A percentile compares a stretch with the other conserved stretches of the same genome.
Evolutionary conservation across 2,113 vertebrate genomes (phyloP).

Genomic region (Tapirus terrestris): DNA sequence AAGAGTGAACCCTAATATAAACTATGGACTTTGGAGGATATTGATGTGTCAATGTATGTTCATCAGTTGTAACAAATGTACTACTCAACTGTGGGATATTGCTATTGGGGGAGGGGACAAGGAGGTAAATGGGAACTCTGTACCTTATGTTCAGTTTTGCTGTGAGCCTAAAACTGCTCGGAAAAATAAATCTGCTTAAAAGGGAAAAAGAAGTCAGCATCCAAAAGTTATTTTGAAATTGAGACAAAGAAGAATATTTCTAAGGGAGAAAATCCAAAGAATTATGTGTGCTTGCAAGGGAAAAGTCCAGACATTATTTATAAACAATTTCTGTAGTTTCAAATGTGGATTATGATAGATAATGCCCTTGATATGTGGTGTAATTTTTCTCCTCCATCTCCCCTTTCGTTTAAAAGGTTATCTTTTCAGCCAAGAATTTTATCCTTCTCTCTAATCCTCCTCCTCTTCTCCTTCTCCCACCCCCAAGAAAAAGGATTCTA

Average conservation of each 20-base stretch:
- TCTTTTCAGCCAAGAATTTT: slow-evolving; percentile 43
- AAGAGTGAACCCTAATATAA: neutral
- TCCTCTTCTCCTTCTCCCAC: neutral
- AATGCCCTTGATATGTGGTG: neutral
- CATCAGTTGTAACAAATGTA: neutral
- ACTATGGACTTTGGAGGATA: neutral
- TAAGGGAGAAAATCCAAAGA: slow-evolving; percentile 13
- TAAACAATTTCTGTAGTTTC: slow-evolving; percentile 52
- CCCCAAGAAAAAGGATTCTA: neutral
- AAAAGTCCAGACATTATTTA: slow-evolving; percentile 27
- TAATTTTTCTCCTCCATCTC: neutral
- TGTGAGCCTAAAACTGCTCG: neutral
- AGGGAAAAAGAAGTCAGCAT: neutral
- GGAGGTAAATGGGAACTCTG: neutral
- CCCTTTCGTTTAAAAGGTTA: slow-evolving; percentile 55
- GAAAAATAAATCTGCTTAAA: neutral
- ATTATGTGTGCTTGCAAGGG: neutral
- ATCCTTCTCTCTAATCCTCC: neutral
- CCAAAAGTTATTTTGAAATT: slow-evolving; percentile 22
- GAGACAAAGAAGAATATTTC: slow-evolving; percentile 35
- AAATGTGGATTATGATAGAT: slow-evolving; percentile 39
- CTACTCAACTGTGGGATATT: neutral
- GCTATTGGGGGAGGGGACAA: too few relatives aligned
- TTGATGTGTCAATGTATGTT: neutral
- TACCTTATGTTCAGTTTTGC: neutral